These are phyloP conservation scores for Orycteropus afer DNA, from an alignment of 2,113 vertebrate genomes.

Conservation along the genomic window DNA sequence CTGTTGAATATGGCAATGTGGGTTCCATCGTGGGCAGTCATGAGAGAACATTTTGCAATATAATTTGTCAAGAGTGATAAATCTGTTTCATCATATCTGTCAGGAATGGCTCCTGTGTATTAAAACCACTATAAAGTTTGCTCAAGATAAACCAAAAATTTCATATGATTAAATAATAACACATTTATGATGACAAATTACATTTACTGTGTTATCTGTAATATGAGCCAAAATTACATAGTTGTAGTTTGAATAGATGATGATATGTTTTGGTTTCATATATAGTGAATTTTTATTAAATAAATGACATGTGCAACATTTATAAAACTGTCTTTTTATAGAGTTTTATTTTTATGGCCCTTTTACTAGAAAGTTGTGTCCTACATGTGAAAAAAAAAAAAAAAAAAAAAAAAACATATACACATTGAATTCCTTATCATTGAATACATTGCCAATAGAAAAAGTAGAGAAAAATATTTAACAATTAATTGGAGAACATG, in stretches of 20 bases:
- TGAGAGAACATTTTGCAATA: constrained; percentile 87
- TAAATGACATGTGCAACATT: constrained; percentile 84
- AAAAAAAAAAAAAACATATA: not conserved
- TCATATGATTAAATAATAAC: constrained; percentile 91
- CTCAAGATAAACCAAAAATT: constrained; percentile 89
- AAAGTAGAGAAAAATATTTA: not conserved
- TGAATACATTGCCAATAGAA: constrained; percentile 15
- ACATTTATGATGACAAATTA: constrained; percentile 91
- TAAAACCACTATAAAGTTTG: constrained; percentile 96
- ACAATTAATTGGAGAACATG: not conserved
- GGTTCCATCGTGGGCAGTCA: constrained; percentile 89
- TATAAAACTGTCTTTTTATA: constrained; percentile 79
- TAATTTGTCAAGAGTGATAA: constrained; percentile 95
- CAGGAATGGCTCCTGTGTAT: constrained; percentile 91
- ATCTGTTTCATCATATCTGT: constrained; percentile 93
- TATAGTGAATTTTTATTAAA: constrained; percentile 86
- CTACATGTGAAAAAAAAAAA: constrained; percentile 37
- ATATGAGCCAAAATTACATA: constrained; percentile 85
- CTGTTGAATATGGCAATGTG: constrained; percentile 83
- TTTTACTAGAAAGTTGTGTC: constrained; percentile 77
- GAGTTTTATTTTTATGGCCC: constrained; percentile 63
- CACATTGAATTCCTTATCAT: constrained; percentile 1
- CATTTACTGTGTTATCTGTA: constrained; percentile 89
- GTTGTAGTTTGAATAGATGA: constrained; percentile 86
- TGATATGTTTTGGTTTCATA: constrained; percentile 88